A percentile compares a stretch with the other conserved stretches of the same genome.
Conservation (phyloP, 2,888 invertebrate species). For the Drosophila niveifrons region DNA sequence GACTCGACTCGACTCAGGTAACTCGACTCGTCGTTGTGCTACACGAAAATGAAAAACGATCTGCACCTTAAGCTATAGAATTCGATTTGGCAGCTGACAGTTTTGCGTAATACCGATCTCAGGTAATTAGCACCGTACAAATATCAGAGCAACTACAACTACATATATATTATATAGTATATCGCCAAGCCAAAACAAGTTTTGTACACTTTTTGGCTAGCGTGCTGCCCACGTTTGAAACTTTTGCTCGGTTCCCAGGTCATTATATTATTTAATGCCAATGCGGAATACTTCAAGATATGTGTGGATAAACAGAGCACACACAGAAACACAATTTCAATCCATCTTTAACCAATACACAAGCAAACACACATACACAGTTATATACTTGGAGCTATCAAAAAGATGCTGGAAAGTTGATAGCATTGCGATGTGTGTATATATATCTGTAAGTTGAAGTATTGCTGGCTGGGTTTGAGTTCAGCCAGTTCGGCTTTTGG, state of each 20-base stretch:
- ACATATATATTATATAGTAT: no score
- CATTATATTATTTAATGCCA: conserved; percentile 53
- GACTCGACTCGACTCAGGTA: conserved; percentile 24
- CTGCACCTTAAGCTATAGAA: neutral
- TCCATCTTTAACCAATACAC: conserved; percentile 42
- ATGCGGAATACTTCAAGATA: conserved; percentile 47
- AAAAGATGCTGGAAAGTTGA: conserved; percentile 74
- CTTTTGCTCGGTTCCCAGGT: conserved; percentile 52
- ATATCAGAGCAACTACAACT: conserved; percentile 10
- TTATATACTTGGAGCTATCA: conserved; percentile 59
- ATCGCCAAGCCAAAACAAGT: neutral
- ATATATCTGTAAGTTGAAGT: conserved; percentile 73
- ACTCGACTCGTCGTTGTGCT: conserved; percentile 6
- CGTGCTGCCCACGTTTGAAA: conserved; percentile 17
- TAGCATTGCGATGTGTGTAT: conserved; percentile 65
- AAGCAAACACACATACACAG: conserved; percentile 14
- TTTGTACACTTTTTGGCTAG: conserved; percentile 18
- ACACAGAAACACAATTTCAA: conserved; percentile 32
- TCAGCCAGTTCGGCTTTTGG: neutral
- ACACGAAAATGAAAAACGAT: conserved; percentile 21
- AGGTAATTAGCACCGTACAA: conserved; percentile 45
- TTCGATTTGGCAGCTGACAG: neutral
- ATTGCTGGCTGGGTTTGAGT: conserved; percentile 59
- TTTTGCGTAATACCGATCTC: conserved; percentile 10
- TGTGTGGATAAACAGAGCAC: conserved; percentile 33